Percentiles rank a stretch among this genome's conserved stretches.
Evolutionary conservation across 2,113 vertebrate species (phyloP).

Genomic region (Neoarius graeffei): DNA sequence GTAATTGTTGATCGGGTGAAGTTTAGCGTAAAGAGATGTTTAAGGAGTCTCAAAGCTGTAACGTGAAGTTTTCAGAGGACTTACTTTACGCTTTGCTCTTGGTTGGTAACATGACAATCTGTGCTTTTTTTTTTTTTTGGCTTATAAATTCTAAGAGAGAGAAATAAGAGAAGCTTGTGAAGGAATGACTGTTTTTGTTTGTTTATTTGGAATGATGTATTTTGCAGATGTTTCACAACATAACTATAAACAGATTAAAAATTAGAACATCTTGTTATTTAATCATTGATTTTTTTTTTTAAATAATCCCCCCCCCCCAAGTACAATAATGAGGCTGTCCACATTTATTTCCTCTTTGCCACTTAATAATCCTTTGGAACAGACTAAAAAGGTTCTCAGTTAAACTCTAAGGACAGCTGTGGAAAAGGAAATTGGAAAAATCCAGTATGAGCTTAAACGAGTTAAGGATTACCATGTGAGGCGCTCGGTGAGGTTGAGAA

Average conservation of each 20-base stretch:
- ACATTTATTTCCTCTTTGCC: background rate
- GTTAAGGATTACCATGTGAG: slow-evolving; percentile 10
- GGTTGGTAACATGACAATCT: background rate
- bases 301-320: background rate
- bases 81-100: background rate
- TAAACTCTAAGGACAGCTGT: background rate
- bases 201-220: background rate
- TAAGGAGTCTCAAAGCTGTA: background rate
- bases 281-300: background rate
- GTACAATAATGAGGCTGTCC: background rate
- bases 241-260: background rate
- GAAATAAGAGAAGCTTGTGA: background rate
- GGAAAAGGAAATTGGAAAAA: slow-evolving; percentile 11
- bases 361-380: background rate
- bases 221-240: background rate
- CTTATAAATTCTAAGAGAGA: background rate
- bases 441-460: background rate
- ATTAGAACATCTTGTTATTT: background rate
- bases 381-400: background rate
- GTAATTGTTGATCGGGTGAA: background rate
- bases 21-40: background rate
- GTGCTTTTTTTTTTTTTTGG: background rate
- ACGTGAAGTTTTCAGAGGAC: background rate
- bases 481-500: background rate
- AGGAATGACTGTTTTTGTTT: background rate